Percentiles rank a stretch among this genome's conserved stretches.
Evolutionary conservation across 2,797 vertebrate genomes (phyloP).

Genomic region (Ispidina lecontei): DNA sequence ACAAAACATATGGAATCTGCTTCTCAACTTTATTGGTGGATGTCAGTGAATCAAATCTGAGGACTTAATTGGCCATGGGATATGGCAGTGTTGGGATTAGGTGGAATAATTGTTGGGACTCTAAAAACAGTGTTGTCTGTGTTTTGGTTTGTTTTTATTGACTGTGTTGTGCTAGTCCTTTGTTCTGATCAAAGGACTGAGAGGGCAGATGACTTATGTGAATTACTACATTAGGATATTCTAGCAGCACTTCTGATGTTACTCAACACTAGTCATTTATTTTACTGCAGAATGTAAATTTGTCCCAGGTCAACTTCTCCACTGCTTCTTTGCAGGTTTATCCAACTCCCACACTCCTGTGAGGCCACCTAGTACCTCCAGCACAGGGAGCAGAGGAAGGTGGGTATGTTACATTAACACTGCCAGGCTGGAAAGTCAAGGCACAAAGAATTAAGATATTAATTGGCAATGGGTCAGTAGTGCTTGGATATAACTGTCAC

Average conservation of each 20-base stretch:
- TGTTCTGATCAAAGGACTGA: neutral
- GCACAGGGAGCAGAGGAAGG: conserved; percentile 98
- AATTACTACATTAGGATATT: neutral
- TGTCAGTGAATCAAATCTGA: neutral
- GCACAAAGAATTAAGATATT: neutral
- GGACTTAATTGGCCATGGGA: neutral
- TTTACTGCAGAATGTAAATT: neutral
- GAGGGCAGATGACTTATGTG: neutral
- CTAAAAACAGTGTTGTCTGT: neutral
- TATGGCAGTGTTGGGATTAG: neutral
- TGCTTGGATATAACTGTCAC: neutral
- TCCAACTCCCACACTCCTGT: conserved; percentile 95
- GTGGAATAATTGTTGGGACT: neutral
- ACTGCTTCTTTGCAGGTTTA: conserved; percentile 81
- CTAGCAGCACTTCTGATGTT: neutral
- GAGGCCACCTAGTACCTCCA: conserved; percentile 96
- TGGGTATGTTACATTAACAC: conserved; percentile 58
- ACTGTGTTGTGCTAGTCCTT: neutral
- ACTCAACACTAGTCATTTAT: neutral
- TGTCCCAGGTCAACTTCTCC: neutral
- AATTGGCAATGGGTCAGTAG: neutral
- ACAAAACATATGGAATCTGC: neutral
- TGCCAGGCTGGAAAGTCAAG: neutral
- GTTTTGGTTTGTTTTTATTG: neutral
- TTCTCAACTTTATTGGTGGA: neutral